Conservation (phyloP, 2,113 vertebrate genomes). For the Caloenas nicobarica region DNA sequence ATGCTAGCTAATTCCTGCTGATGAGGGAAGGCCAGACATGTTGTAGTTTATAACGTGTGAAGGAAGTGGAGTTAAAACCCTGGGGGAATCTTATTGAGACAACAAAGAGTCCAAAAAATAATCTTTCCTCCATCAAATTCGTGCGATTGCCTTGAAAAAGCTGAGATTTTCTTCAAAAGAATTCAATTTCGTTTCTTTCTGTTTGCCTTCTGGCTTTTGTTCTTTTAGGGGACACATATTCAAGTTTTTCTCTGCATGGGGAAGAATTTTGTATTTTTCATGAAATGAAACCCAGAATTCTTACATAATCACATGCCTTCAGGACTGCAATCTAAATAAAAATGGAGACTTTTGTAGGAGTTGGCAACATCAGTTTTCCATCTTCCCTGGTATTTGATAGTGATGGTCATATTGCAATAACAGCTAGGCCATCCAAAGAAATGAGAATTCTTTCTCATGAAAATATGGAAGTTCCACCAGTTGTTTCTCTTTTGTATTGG, state of each 20-base stretch:
- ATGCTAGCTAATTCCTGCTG: neutral
- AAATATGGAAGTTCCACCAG: neutral
- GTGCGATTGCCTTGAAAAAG: neutral
- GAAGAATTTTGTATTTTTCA: neutral
- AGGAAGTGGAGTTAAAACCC: neutral
- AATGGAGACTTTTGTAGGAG: neutral
- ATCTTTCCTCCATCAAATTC: neutral
- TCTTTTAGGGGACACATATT: neutral
- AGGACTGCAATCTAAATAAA: conserved; percentile 15
- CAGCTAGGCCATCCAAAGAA: neutral
- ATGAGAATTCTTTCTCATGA: neutral
- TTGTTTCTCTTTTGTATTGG: neutral
- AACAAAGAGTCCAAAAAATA: neutral
- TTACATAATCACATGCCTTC: conserved; percentile 22
- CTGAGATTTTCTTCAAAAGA: neutral
- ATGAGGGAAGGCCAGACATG: neutral
- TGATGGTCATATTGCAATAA: neutral
- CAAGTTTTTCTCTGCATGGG: neutral
- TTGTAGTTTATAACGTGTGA: neutral
- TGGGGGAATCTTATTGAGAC: neutral
- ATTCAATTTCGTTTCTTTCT: neutral
- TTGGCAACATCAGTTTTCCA: neutral
- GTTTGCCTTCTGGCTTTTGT: conserved; percentile 2
- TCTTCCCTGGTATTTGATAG: neutral
- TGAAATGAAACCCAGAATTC: neutral